Evolutionary conservation across 2,888 invertebrate genomes (phyloP).

Genomic region (Lasius platythorax): DNA sequence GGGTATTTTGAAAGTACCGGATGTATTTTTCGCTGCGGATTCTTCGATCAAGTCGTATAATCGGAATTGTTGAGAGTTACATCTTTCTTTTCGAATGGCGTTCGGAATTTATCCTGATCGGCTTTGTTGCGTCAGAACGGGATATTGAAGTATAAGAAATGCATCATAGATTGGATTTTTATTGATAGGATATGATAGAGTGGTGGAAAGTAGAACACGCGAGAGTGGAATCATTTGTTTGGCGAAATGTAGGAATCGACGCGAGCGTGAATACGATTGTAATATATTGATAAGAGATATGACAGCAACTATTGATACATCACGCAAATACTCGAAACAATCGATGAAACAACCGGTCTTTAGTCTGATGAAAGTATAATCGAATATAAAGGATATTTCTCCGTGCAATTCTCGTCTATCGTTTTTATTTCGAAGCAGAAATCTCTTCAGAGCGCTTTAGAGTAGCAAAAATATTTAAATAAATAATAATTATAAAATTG

Average conservation of each 20-base stretch:
- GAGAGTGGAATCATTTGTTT: conserved; percentile 1
- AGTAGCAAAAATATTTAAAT: background rate
- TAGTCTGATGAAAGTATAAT: background rate
- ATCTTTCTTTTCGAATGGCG: background rate
- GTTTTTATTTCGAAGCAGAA: background rate
- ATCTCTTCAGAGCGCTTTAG: background rate
- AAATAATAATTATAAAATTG: too few species aligned
- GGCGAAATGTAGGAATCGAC: background rate
- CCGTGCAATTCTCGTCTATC: background rate
- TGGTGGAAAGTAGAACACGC: background rate
- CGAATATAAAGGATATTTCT: background rate
- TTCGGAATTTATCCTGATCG: background rate
- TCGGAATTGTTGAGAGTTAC: background rate
- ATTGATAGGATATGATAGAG: background rate
- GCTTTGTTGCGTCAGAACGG: background rate
- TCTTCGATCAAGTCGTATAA: background rate
- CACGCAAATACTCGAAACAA: background rate
- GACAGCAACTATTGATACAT: background rate
- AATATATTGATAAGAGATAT: conserved; percentile 6
- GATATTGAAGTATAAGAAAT: background rate
- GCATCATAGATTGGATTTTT: background rate
- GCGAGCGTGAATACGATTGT: background rate
- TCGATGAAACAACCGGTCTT: background rate
- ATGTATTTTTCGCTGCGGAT: background rate
- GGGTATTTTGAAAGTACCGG: background rate